A percentile compares a stretch with the other conserved stretches of the same genome.
These are phyloP conservation scores for Drosophila melanogaster DNA, from an alignment of 1,140 invertebrate species.

Conservation along the genomic window Release_6_plus_ISO1_MT NC_004354.4:2941501-2942000, in stretches of 20 bases:
- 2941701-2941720: conserved; percentile 25
- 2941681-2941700: conserved; percentile 59
- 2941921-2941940: not conserved
- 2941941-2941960: conserved; percentile 26
- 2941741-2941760: conserved; percentile 10
- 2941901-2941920: conserved; percentile 20
- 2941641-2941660: conserved; percentile 45
- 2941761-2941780: not conserved
- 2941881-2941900: conserved; percentile 6
- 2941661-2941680: conserved; percentile 57
- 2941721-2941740: conserved; percentile 6
- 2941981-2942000: conserved; percentile 24
- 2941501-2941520: conserved; percentile 63
- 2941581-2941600: no score
- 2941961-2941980: not conserved
- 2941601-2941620: conserved; percentile 50
- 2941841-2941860: not conserved
- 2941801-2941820: conserved; percentile 26
- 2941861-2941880: conserved; percentile 11
- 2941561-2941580: not conserved
- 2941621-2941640: conserved; percentile 46
- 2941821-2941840: conserved; percentile 2
- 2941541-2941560: conserved; percentile 3
- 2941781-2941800: conserved; percentile 14
- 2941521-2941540: conserved; percentile 56